Evolutionary conservation across 2,797 vertebrate genomes (phyloP).

Genomic region (Phaenicophaeus curvirostris): DNA sequence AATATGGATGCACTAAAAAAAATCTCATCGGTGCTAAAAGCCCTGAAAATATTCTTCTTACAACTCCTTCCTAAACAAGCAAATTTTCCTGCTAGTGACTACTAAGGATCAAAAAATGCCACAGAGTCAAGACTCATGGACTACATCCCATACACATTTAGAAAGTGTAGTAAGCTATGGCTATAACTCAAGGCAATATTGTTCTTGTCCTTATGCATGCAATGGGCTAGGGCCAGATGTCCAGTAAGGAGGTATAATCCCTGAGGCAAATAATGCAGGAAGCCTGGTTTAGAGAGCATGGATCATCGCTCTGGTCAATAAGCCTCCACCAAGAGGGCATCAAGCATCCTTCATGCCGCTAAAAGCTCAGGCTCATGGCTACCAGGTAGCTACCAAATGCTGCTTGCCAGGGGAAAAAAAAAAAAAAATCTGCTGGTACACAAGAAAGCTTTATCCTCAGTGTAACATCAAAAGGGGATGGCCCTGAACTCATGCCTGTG

Average conservation of each 20-base stretch:
- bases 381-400: not conserved
- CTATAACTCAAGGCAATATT: not conserved
- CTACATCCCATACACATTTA: not conserved
- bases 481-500: not conserved
- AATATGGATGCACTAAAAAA: not conserved
- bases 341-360: not conserved
- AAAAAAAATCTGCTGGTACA: not conserved
- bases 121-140: not conserved
- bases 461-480: not conserved
- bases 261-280: not conserved
- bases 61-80: not conserved
- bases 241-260: not conserved
- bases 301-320: not conserved
- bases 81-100: not conserved
- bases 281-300: not conserved
- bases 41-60: not conserved
- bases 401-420: not conserved
- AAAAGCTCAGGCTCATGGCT: not conserved
- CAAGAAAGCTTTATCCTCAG: not conserved
- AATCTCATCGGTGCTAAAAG: not conserved
- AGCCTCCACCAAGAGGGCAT: not conserved
- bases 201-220: not conserved
- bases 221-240: not conserved
- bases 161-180: not conserved
- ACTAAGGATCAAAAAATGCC: not conserved